These are phyloP conservation scores for Tenthredo notha DNA, from an alignment of 2,888 invertebrate genomes.

Conservation along the genomic window DNA sequence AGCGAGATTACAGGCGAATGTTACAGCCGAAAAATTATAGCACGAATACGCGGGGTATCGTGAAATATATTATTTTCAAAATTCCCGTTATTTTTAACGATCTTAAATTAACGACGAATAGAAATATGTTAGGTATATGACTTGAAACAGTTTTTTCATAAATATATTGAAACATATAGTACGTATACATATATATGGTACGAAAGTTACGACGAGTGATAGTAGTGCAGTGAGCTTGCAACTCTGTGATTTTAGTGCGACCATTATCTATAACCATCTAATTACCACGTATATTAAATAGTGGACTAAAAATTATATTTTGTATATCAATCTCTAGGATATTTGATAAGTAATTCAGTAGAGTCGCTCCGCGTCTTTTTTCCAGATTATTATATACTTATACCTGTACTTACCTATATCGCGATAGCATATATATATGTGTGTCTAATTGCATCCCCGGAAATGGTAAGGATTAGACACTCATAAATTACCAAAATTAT, in stretches of 20 bases:
- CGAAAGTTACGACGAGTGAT: slow-evolving; percentile 34
- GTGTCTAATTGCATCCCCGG: not conserved
- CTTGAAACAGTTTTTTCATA: not conserved
- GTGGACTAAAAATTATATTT: slow-evolving; percentile 50
- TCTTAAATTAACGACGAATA: not conserved
- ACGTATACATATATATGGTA: not conserved
- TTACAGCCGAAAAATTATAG: slow-evolving; percentile 63
- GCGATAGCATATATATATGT: not conserved
- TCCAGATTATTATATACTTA: not conserved
- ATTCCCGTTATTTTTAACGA: not conserved
- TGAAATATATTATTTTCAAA: not conserved
- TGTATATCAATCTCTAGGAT: slow-evolving; percentile 43
- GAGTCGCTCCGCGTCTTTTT: not conserved
- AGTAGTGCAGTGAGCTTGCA: slow-evolving; percentile 36
- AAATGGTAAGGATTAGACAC: not conserved
- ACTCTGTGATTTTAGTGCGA: slow-evolving; percentile 42
- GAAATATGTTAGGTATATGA: not conserved
- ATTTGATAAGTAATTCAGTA: not conserved
- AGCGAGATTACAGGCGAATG: slow-evolving; percentile 47
- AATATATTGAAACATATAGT: not conserved
- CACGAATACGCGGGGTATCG: not conserved
- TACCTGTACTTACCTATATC: not conserved
- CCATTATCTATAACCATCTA: slow-evolving; percentile 15
- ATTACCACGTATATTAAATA: not conserved
- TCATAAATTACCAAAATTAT: not conserved